Evolutionary conservation across 1,140 invertebrate genomes (phyloP).

Genomic region (Drosophila santomea): DNA sequence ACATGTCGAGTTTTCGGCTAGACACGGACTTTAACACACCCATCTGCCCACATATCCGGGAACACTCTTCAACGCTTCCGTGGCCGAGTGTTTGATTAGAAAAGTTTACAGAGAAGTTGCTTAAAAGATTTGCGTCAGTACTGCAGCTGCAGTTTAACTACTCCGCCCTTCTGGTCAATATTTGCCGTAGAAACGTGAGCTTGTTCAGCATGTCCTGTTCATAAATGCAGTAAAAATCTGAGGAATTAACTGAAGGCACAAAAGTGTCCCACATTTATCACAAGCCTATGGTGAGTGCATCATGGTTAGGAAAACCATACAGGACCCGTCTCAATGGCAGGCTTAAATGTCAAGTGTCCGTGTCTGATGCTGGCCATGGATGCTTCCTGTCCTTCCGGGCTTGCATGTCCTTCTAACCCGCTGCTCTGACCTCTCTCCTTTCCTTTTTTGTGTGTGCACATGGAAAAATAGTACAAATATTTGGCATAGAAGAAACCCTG

Average conservation of each 20-base stretch:
- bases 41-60: slow-evolving; percentile 13
- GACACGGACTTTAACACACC: slow-evolving; percentile 16
- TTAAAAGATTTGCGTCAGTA: slow-evolving; percentile 53
- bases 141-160: slow-evolving; percentile 1
- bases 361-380: slow-evolving; percentile 31
- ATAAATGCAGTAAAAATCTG: slow-evolving; percentile 42
- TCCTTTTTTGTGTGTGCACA: slow-evolving; percentile 5
- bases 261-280: slow-evolving; percentile 19
- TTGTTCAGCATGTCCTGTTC: slow-evolving; percentile 5
- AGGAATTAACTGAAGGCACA: slow-evolving; percentile 38
- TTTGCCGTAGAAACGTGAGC: slow-evolving; percentile 40
- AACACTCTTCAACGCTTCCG: slow-evolving; percentile 19
- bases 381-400: slow-evolving; percentile 27
- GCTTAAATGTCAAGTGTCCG: slow-evolving; percentile 40
- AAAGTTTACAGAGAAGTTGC: slow-evolving; percentile 63
- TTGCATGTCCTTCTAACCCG: slow-evolving; percentile 27
- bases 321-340: slow-evolving; percentile 26
- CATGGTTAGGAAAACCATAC: slow-evolving; percentile 9
- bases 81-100: slow-evolving; percentile 77
- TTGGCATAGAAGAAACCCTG: too few species aligned
- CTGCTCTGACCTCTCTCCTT: not conserved
- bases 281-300: not conserved
- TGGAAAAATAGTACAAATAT: not conserved
- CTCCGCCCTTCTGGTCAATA: slow-evolving; percentile 36
- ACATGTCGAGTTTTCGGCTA: slow-evolving; percentile 62